A percentile compares a stretch with the other conserved stretches of the same genome.
phyloP scores from a whole-genome alignment of 2,797 vertebrate species.

The Aldrovandia affinis region DNA sequence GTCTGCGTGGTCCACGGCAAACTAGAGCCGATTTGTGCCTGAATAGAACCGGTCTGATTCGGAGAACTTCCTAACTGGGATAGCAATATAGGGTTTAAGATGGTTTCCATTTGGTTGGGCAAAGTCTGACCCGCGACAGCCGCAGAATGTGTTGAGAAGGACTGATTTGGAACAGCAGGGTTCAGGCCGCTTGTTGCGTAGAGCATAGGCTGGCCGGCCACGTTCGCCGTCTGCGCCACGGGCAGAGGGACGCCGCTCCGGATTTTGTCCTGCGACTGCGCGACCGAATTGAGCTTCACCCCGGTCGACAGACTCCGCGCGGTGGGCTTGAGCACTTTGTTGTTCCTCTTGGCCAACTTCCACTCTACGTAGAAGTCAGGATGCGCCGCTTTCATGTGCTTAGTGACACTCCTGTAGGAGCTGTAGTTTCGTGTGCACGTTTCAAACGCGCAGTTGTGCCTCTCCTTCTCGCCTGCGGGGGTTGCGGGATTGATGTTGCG shows the following conservation, averaged over 20 bases:
- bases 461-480: constrained; percentile 63
- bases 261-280: constrained; percentile 64
- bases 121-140: constrained; percentile 76
- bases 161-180: constrained; percentile 66
- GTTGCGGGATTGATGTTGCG: constrained; percentile 35
- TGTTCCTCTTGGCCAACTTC: constrained; percentile 82
- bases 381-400: constrained; percentile 93
- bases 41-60: constrained; percentile 78
- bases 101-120: constrained; percentile 82
- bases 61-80: constrained; percentile 82
- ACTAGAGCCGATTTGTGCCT: constrained; percentile 70
- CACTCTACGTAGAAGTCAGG: constrained; percentile 89
- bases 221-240: constrained; percentile 72
- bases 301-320: constrained; percentile 56
- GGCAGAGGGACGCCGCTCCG: constrained; percentile 51
- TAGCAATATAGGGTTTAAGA: constrained; percentile 87
- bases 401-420: constrained; percentile 88
- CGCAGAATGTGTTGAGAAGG: constrained; percentile 72
- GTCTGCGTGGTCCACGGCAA: constrained; percentile 76
- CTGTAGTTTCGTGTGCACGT: constrained; percentile 88
- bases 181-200: constrained; percentile 65
- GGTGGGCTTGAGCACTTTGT: constrained; percentile 69
- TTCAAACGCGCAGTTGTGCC: constrained; percentile 87
- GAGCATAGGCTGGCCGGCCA: constrained; percentile 73
- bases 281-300: constrained; percentile 65